Evolutionary conservation across 23 tunicate genomes (phyloP), one percentile per base, ranked within the genome.

Genomic region (Aplidium turbinatum): DNA sequence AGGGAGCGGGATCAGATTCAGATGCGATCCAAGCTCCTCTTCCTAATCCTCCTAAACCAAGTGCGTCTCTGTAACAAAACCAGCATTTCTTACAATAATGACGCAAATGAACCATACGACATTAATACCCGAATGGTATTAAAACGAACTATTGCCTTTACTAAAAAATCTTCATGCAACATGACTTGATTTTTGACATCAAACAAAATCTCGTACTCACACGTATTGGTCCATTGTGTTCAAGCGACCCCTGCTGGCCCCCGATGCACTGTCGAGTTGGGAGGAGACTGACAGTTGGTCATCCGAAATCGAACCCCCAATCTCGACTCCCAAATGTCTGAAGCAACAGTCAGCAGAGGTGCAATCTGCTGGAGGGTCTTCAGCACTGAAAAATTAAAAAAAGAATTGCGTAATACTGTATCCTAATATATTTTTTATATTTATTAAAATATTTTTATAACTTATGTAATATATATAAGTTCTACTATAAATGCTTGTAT

Each of bases 1-100:
- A 92, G 2, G 90, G 90, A 39, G 71, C 46, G 1, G 72, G 35
- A 11, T 84, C 87, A 42, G 11, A 27, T 31, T 73, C 77, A 51
- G 68, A 52, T 4, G 92, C 92, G 18, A 84, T 50, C 98, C 98
- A 92, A n/a, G 82, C 98, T 35, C 94, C 94, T 13, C 76, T 68
- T 11, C 98, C 98, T 31, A 78, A 76, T 4, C 86, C 80, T 31
- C 69, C 87, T 1, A 78, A 18, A 35, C 71, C 82, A 3, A 83
- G 48, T 1, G 55, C 5, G 39, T 72, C 85, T 22, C 93, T 85
- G 35, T 52, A 50, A 35, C 1, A 4, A 28, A 16, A n/a, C n/a
- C n/a, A n/a, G n/a, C n/a, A n/a, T n/a, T n/a, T n/a, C n/a, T n/a
- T n/a, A n/a, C n/a, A n/a, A n/a, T n/a, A n/a, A n/a, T n/a, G n/a